Evolutionary conservation across 2,797 vertebrate species (phyloP), one percentile per base, ranked within the genome.

Genomic region (Poeciliopsis paucimaculata): DNA sequence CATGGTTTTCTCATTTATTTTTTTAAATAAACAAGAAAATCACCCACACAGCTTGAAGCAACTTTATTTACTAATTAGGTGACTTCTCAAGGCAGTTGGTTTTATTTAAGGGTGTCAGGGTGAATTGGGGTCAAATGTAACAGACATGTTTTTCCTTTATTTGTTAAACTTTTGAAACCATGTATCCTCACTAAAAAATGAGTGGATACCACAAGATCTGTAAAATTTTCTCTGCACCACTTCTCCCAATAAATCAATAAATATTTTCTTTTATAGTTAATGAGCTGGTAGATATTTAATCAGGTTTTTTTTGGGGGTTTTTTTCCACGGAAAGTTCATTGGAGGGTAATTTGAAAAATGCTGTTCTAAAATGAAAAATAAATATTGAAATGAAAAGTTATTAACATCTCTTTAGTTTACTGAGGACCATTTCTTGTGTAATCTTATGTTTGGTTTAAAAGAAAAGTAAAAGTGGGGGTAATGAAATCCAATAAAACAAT

Each of bases 401-500:
- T n/a, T n/a, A n/a, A n/a, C n/a, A n/a, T n/a, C n/a, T n/a, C n/a
- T n/a, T n/a, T n/a, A n/a, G 39, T 77, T 41, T 15, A 5, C 46
- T 13, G 26, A 66, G 47, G 62, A n/a, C 9, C 12, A 72, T n/a
- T 3, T 7, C 20, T 71, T 34, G 0, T 26, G 5, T 41, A 16
- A 66, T 72, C 5, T 66, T 71, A 18, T 70, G 73, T 83, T 77
- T 2, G 72, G 0, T 72, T 53, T 41, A 12, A n/a, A 70, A 34
- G 66, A 47, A 47, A 49, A 49, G 0, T 6, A 5, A 49, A 46
- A 4, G 1, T 1, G 2, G 2, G 23, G 20, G 39, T 66, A 41
- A 75, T 89, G 82, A 83, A 92, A 70, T 78, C 78, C 55, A 46
- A 60, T 55, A 12, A 71, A 78, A 73, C 31, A 47, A 2, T 26